Evolutionary conservation across 2,888 invertebrate genomes (phyloP), one percentile per base, ranked within the genome.

Genomic region (Cryptus viduatorius): DNA sequence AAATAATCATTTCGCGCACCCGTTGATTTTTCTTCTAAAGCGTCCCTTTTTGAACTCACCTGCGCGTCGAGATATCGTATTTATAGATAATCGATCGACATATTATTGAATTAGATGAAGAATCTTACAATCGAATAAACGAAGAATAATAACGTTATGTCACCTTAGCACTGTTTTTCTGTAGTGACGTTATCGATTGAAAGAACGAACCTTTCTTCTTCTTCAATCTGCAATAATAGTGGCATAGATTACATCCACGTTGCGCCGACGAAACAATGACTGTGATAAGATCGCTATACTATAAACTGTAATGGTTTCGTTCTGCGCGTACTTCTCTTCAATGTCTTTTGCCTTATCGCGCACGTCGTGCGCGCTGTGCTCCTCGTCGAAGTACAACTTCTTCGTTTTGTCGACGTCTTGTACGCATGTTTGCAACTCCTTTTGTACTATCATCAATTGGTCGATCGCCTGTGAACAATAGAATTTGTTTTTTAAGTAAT

Each of bases 191-290:
- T 91, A 99, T 97, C 10, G 98, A 98, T 94, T 98, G 98, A 94
- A 99, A 99, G 94, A 99, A 98, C 5, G 98, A 98, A 24, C 98
- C 98, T 91, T 98, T 98, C 95, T 98, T 98, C 95, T 98, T 98
- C 94, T 98, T 98, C 89, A 99, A 94, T 93, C 98, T 98, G 94
- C 86, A 94, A 92, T 82, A 53, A 73, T 37, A 71, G 31, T 53
- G 42, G 4, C 10, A 65, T 16, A 8, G 16, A 65, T 42, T 65
- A 42, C 65, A 42, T 42, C 53, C 71, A n/a, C 42, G 56, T 14
- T 46, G 59, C 68, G 29, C 61, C 37, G 50, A 75, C 31, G 64
- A 83, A 82, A 79, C 56, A 78, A 72, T 44, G 50, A 61, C 78
- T 48, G 82, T 59, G 72, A 79, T 71, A 46, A n/a, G 37, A 65